Evolutionary conservation across 2,888 invertebrate genomes (phyloP).

Genomic region (Macrosiphum euphorbiae): DNA sequence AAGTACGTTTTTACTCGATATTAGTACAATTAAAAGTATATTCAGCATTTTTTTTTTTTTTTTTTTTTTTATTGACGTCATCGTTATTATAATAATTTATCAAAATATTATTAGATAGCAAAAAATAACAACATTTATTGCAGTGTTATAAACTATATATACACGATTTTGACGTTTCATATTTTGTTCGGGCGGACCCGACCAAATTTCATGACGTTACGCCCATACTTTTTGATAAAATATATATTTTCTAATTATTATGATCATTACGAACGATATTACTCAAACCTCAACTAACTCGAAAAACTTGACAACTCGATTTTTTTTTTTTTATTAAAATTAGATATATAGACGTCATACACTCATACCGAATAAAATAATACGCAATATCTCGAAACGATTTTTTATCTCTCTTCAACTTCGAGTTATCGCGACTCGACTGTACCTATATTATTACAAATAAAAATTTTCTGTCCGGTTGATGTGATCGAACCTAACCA

Average conservation of each 20-base stretch:
- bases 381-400: too few species aligned
- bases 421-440: too few species aligned
- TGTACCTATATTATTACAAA: too few species aligned
- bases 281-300: too few species aligned
- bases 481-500: not conserved
- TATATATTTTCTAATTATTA: not conserved
- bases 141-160: not conserved
- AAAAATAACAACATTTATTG: not conserved
- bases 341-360: too few species aligned
- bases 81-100: constrained; percentile 12
- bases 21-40: not conserved
- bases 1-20: not conserved
- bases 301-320: too few species aligned
- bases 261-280: too few species aligned
- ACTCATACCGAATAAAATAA: too few species aligned
- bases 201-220: not conserved
- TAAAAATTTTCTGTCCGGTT: not conserved
- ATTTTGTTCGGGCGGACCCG: not conserved
- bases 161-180: not conserved
- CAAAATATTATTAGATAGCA: not conserved
- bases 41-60: not conserved
- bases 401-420: too few species aligned
- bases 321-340: too few species aligned
- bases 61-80: not conserved
- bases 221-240: not conserved